Base-by-base conservation (phyloP, 2,797 vertebrate genomes). In the Tangara arthus region DNA sequence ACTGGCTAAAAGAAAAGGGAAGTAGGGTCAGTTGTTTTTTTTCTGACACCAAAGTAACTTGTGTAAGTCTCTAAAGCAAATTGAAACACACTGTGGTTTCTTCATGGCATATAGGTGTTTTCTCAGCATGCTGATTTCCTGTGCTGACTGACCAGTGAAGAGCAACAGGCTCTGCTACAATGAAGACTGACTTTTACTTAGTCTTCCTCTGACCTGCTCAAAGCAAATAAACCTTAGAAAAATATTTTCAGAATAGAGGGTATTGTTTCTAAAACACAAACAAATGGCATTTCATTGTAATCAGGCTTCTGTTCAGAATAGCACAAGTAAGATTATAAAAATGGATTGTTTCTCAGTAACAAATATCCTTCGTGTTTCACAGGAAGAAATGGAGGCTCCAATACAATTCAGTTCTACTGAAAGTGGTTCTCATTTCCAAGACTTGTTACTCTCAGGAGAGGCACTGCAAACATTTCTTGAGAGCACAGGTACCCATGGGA, bases 111-210 rank as follows among this genome's bases (percentile, higher is more conserved):
- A 97, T 37, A 97, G 94, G 87, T 97, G 97, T 92, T 93, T 93
- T 89, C 93, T 97, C 92, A 97, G 95, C 89, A 81, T 83, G 56
- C 82, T 82, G 88, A 98, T 98, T 98, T 99, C 98, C 98, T 98
- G 98, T 97, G 97, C 94, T 98, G 97, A 98, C 98, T 98, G 96
- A 96, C 97, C 91, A 91, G 92, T 82, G 69, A 70, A 72, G 35
- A 88, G 20, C 27, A 95, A 59, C 9, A 35, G 24, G 24, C 39
- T 70, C 23, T 92, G 55, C 63, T 68, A 81, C 79, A 94, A 91
- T 60, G 21, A 91, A 85, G 30, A 56, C 27, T n/a, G 12, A 70
- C 35, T 65, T 93, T 47, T 79, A 61, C 19, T 59, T 85, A 34
- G 34, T 44, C 52, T 87, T 84, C 28, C 72, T 82, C n/a, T 90